phyloP scores from a whole-genome alignment of 64 coral and sea anemone species.

The Porites lutea region DNA sequence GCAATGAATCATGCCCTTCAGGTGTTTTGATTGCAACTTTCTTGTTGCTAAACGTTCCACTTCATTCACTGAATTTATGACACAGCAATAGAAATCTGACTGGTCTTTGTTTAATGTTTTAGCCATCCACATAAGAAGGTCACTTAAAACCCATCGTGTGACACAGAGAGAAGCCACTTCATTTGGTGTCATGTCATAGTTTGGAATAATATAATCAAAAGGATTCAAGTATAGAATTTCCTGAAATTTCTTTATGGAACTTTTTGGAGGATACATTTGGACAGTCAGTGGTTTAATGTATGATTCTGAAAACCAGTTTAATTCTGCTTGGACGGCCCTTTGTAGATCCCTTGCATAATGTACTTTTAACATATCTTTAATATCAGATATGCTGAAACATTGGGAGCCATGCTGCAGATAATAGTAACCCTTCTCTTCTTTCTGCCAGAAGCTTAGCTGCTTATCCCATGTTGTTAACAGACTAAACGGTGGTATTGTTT shows the following conservation, averaged over 20 bases:
- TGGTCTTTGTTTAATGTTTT: not conserved
- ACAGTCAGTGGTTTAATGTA: slow-evolving; percentile 32
- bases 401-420: not conserved
- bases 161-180: slow-evolving; percentile 13
- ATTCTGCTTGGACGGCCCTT: slow-evolving; percentile 27
- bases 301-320: slow-evolving; percentile 51
- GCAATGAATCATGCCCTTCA: too few relatives aligned
- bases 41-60: not conserved
- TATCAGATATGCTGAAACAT: slow-evolving; percentile 9
- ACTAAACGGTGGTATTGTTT: slow-evolving; percentile 10
- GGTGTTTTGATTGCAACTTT: not conserved
- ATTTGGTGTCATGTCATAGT: slow-evolving; percentile 24
- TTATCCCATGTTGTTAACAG: slow-evolving; percentile 14
- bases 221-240: not conserved
- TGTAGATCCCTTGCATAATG: slow-evolving; percentile 29
- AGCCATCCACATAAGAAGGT: slow-evolving; percentile 20
- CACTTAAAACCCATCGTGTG: slow-evolving; percentile 25
- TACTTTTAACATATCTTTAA: slow-evolving; percentile 16
- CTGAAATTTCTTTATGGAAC: not conserved
- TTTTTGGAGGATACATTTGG: slow-evolving; percentile 14
- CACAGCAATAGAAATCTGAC: slow-evolving; percentile 1
- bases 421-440: not conserved
- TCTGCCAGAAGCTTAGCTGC: not conserved
- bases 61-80: slow-evolving; percentile 20
- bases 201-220: slow-evolving; percentile 7